Evolutionary conservation across 2,888 invertebrate species (phyloP).

Genomic region (Tanypteryx hageni): DNA sequence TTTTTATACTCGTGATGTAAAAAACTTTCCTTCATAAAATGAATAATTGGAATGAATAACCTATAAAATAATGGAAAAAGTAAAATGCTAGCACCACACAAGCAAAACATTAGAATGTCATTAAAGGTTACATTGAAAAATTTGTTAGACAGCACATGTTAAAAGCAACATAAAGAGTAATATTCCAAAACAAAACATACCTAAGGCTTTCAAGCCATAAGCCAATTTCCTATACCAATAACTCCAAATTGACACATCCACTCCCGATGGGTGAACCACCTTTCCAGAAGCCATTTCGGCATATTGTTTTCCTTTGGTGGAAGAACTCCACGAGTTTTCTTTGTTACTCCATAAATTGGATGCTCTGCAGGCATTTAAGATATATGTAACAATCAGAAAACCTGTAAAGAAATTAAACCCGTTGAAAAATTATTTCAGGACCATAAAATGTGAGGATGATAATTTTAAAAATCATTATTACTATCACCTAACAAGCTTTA

Average conservation of each 20-base stretch:
- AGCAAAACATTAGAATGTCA: constrained; percentile 30
- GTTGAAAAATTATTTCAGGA: too few relatives aligned
- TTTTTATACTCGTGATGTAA: not conserved
- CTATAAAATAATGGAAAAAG: constrained; percentile 46
- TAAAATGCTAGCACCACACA: constrained; percentile 59
- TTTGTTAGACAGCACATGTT: constrained; percentile 36
- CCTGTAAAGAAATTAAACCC: not conserved
- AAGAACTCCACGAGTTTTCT: not conserved
- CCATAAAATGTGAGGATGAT: too few relatives aligned
- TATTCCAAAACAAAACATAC: not conserved
- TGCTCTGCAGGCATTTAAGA: not conserved
- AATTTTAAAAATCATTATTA: too few relatives aligned
- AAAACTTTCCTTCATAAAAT: constrained; percentile 39
- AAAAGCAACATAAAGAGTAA: constrained; percentile 22
- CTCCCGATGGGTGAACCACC: not conserved
- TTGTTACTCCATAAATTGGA: not conserved
- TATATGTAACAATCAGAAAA: constrained; percentile 17
- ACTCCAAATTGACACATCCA: not conserved
- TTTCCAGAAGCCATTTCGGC: not conserved
- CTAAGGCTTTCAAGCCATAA: not conserved
- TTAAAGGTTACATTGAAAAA: constrained; percentile 14
- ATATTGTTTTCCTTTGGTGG: not conserved
- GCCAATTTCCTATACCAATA: not conserved
- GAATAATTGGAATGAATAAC: constrained; percentile 44
- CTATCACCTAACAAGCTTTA: too few relatives aligned